These are phyloP conservation scores for Syritta pipiens DNA, from an alignment of 2,888 invertebrate genomes.

Conservation along the genomic window DNA sequence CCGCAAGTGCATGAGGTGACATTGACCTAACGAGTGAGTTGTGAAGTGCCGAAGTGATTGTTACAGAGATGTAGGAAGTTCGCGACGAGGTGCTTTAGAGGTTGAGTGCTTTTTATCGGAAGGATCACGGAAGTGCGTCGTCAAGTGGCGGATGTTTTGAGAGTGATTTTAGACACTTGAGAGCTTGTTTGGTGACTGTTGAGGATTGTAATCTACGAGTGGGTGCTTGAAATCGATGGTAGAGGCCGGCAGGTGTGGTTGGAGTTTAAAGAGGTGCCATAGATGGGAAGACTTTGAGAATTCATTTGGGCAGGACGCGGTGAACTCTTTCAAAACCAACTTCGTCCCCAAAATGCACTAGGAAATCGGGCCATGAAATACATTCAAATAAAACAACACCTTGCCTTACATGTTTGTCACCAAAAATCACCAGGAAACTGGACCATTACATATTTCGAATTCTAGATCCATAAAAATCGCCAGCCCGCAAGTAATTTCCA, in stretches of 20 bases:
- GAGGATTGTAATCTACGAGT: no score
- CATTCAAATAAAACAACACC: no score
- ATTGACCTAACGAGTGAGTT: conserved; percentile 10
- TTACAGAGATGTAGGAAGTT: no score
- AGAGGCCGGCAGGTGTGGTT: no score
- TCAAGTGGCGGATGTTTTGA: neutral
- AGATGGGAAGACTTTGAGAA: no score
- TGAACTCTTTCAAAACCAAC: no score
- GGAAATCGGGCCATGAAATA: no score
- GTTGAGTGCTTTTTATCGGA: neutral
- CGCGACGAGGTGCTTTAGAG: neutral
- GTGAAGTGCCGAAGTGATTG: neutral
- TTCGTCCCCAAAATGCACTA: no score
- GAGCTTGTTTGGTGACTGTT: neutral
- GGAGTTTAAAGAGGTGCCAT: no score
- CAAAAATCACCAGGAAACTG: conserved; percentile 43
- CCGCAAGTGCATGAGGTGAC: conserved; percentile 2
- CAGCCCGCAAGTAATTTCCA: conserved; percentile 42
- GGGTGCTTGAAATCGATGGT: no score
- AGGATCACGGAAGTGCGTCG: conserved; percentile 14
- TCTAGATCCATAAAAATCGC: conserved; percentile 4
- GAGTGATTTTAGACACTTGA: neutral
- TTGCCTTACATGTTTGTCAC: no score
- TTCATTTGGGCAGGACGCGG: no score
- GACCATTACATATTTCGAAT: conserved; percentile 7